Evolutionary conservation across 2,797 vertebrate species (phyloP).

Genomic region (Hydrocynus forskahlii): DNA sequence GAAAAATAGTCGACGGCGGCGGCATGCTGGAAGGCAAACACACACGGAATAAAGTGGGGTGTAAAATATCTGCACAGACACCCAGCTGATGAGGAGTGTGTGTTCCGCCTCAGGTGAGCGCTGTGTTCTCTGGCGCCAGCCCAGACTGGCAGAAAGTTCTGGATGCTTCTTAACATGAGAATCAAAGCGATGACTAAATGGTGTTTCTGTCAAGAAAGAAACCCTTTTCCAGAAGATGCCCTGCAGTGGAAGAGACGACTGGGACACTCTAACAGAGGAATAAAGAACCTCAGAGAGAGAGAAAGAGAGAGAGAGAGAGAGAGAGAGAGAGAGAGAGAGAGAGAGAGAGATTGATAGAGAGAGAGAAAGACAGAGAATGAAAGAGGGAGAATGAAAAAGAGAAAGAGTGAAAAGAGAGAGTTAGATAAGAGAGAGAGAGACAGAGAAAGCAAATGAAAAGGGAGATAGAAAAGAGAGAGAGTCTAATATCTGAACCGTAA

Average conservation of each 20-base stretch:
- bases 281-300: neutral
- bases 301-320: too few species aligned
- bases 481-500: too few species aligned
- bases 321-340: too few species aligned
- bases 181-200: conserved; percentile 38
- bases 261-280: conserved; percentile 25
- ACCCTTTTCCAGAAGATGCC: conserved; percentile 31
- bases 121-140: conserved; percentile 39
- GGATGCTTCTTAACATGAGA: conserved; percentile 37
- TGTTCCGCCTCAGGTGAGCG: conserved; percentile 47
- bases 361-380: neutral
- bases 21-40: neutral
- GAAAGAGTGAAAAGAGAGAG: neutral
- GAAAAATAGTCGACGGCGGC: neutral
- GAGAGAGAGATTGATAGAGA: neutral
- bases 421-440: neutral
- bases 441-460: neutral
- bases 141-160: conserved; percentile 39
- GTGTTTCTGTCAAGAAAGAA: conserved; percentile 37
- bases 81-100: conserved; percentile 49
- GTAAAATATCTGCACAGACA: conserved; percentile 5
- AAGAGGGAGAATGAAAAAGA: neutral
- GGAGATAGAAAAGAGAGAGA: neutral
- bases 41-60: neutral
- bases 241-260: conserved; percentile 32